Conservation (phyloP, 1,140 invertebrate genomes). For the Drosophila ironensis region DNA sequence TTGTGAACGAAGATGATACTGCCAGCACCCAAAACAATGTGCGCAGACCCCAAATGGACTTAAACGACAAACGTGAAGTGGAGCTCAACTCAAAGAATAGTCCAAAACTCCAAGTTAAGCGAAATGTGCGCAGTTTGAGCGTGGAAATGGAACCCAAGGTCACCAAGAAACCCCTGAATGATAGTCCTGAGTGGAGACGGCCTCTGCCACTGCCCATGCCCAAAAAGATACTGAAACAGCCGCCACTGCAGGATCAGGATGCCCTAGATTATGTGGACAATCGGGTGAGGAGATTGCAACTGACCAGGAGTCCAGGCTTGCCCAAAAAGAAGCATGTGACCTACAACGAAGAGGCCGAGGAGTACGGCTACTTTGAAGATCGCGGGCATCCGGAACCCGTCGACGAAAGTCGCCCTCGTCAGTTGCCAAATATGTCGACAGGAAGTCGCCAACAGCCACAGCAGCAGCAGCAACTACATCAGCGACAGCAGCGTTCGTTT, state of each 20-base stretch:
- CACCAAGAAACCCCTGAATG: constrained; percentile 59
- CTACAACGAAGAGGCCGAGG: constrained; percentile 64
- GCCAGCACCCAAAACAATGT: constrained; percentile 65
- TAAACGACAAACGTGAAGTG: constrained; percentile 75
- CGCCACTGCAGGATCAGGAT: constrained; percentile 18
- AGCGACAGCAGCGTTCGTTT: constrained; percentile 49
- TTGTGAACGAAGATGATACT: constrained; percentile 48
- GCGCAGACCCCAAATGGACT: constrained; percentile 68
- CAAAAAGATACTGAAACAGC: constrained; percentile 59
- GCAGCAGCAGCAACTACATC: constrained; percentile 18
- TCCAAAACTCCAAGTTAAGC: constrained; percentile 73
- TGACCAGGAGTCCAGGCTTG: constrained; percentile 48
- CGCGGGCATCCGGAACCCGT: not conserved
- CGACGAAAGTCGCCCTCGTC: constrained; percentile 16
- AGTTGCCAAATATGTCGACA: constrained; percentile 69
- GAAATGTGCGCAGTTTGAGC: constrained; percentile 66
- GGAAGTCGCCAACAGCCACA: constrained; percentile 60
- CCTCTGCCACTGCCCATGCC: constrained; percentile 36
- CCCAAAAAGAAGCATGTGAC: constrained; percentile 68
- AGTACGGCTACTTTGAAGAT: constrained; percentile 67
- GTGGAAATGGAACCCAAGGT: constrained; percentile 47
- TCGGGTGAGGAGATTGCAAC: constrained; percentile 42
- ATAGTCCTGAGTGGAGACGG: constrained; percentile 22
- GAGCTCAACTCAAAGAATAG: constrained; percentile 75
- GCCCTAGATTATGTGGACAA: constrained; percentile 44